Base-by-base conservation (phyloP, 2,113 vertebrate species). In the Marmota flaviventris region DNA sequence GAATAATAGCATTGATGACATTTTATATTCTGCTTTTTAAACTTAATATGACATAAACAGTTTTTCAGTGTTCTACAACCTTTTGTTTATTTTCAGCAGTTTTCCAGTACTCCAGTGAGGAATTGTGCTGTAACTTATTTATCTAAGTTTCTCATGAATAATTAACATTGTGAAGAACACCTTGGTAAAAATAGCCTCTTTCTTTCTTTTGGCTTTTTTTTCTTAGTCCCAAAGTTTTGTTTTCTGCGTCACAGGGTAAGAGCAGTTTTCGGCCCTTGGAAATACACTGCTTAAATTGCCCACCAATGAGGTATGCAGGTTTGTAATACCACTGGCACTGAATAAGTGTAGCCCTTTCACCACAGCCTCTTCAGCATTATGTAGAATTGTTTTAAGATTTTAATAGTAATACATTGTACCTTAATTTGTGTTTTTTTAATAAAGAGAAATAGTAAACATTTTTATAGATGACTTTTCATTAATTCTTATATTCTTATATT, bases 1-100 rank as follows among this genome's bases (percentile, higher is more conserved):
- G 48, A 94, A 51, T 93, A 56, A 58, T 92, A 90, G 67, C 65
- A 72, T 72, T 87, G 53, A 85, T 95, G 24, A 87, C 20, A 51
- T 79, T 92, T 61, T 53, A 22, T 96, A 81, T 69, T 96, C 27
- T 91, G 32, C 65, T 18, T 91, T 96, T 93, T 92, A 86, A 95
- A 78, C n/a, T 78, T 93, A 90, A 34, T 20, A 29, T 85, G 53
- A 51, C 48, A 20, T 61, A 89, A 96, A 12, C 65, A 51, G 77
- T 94, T 75, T 95, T 70, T 76, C 25, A 61, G 1, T 79, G 11
- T 95, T 86, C 37, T 78, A 20, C 32, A 89, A 61, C 96, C 11
- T 45, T 89, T 48, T 85, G 4, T 75, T n/a, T 97, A 24, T 95
- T 88, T 92, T 87, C 51, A 45, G 51, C 63, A 76, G 56, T 75